Evolutionary conservation across 2,797 vertebrate genomes (phyloP).

Genomic region (Xenentodon cancila): DNA sequence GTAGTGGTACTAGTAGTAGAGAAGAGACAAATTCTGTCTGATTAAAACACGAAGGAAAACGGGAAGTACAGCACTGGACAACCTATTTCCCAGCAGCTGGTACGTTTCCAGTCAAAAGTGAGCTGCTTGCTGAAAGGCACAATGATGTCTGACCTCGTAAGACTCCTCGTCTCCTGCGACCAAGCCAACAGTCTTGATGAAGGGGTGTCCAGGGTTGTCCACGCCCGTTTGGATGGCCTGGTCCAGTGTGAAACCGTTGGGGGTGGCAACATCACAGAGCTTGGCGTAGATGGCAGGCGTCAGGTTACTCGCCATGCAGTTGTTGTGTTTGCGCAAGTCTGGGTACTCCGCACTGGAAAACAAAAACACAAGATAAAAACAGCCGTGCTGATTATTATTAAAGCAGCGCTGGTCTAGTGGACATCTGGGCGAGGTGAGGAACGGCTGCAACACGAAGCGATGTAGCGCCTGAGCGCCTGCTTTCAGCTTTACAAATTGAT

Average conservation of each 20-base stretch:
- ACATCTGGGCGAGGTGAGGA: no score
- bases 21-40: no score
- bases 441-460: no score
- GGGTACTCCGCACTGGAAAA: constrained; percentile 92
- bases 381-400: constrained; percentile 1
- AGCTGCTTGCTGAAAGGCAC: no score
- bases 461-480: no score
- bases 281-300: constrained; percentile 91
- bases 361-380: constrained; percentile 35
- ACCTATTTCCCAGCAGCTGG: no score
- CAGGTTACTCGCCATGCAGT: constrained; percentile 96
- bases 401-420: no score
- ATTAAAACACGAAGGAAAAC: no score
- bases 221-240: constrained; percentile 97
- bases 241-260: constrained; percentile 93
- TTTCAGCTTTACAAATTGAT: no score
- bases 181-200: constrained; percentile 90
- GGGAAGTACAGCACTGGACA: no score
- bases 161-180: constrained; percentile 95
- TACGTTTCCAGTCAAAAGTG: no score
- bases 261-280: constrained; percentile 91
- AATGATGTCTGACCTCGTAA: constrained; percentile 88
- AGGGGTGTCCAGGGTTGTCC: constrained; percentile 97
- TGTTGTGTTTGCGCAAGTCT: constrained; percentile 97
- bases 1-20: no score